Base-by-base conservation (phyloP, 2,888 invertebrate species). In the Syrphus vitripennis region DNA sequence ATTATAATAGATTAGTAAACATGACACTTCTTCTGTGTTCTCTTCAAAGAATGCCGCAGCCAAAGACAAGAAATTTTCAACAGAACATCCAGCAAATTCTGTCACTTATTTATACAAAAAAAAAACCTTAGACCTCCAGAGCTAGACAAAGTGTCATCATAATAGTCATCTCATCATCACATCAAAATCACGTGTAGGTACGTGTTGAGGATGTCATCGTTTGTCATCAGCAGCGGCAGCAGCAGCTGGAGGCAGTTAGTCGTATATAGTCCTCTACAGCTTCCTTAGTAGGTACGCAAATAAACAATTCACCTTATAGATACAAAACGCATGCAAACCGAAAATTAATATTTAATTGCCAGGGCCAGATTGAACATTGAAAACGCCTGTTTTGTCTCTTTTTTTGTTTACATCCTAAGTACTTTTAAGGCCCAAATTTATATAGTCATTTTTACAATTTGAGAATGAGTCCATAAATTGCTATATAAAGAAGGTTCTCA, bases 141-240 rank as follows among this genome's bases (percentile, higher is more conserved):
- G 84, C 75, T 84, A 84, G 81, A 84, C 84, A 70, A 69, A 80
- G 76, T 81, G 84, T 76, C 80, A 83, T 80, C 80, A 75, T 71
- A 63, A 83, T 75, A 74, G 57, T 83, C 83, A 75, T 80, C 50
- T 63, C 69, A 74, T 83, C 80, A 70, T 80, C 75, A 83, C 57
- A 80, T 80, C 70, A 75, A 37, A 71, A 74, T 79, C 69, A 75
- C 75, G 80, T 80, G 71, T 63, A 63, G 24, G n/a, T 57, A 37
- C 26, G 59, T 37, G 42, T 19, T 31, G 31, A 37, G 57, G 77
- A 42, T 40, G 72, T 74, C 71, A 75, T 59, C 31, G 71, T 31
- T 65, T 84, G 84, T 81, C 84, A 84, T 61, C 71, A 53, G 34
- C 76, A 59, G 59, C 59, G 84, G 76, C 84, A 84, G 53, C 71